These are phyloP conservation scores for Gasteruption jaculator DNA, from an alignment of 2,888 invertebrate genomes.

Conservation along the genomic window DNA sequence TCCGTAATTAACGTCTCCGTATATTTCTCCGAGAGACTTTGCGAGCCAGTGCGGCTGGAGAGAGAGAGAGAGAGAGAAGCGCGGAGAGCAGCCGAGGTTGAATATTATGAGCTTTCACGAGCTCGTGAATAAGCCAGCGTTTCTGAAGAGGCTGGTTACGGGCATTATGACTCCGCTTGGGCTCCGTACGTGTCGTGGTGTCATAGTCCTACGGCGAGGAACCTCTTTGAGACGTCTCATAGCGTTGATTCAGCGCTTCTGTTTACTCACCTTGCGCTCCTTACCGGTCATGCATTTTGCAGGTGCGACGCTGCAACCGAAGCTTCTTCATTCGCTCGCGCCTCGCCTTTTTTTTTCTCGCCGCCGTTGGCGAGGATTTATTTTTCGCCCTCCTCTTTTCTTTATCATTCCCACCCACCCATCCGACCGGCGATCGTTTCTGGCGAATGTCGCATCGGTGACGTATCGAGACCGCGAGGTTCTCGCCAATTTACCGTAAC, in stretches of 20 bases:
- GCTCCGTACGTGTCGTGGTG: no score
- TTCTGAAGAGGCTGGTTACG: slow-evolving; percentile 32
- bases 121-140: slow-evolving; percentile 34
- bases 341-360: no score
- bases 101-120: slow-evolving; percentile 38
- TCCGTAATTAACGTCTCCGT: slow-evolving; percentile 42
- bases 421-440: no score
- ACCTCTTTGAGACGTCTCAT: slow-evolving; percentile 6
- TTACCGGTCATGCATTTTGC: slow-evolving; percentile 14
- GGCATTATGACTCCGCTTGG: slow-evolving; percentile 31
- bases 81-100: slow-evolving; percentile 19
- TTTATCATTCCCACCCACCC: no score
- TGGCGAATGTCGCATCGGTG: no score
- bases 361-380: no score
- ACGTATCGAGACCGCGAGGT: no score
- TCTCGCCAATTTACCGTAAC: slow-evolving; percentile 15
- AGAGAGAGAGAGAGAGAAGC: slow-evolving; percentile 13
- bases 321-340: no score
- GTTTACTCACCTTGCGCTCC: slow-evolving; percentile 13
- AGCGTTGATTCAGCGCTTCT: slow-evolving; percentile 14
- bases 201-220: no score
- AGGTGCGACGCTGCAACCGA: slow-evolving; percentile 10
- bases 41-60: slow-evolving; percentile 26
- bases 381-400: no score
- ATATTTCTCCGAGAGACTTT: no score